Base-by-base conservation (phyloP, 2,113 vertebrate species). In the Plecturocebus donacophilus region DNA sequence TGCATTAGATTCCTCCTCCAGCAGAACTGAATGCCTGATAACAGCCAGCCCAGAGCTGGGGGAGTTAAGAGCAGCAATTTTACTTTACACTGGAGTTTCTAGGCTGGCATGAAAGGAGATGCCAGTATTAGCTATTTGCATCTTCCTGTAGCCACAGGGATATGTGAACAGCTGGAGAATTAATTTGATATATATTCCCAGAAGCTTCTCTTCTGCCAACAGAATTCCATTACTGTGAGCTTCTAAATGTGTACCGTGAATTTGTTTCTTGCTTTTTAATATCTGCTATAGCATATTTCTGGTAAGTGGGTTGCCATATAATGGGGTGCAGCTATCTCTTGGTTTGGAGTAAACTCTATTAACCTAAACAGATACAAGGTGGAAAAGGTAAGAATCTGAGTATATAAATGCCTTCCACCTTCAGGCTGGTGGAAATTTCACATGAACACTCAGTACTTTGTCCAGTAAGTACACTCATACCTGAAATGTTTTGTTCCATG, bases 141-240 rank as follows among this genome's bases (percentile, higher is more conserved):
- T 97, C 96, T 97, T 91, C 76, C 96, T 42, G 9, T 97, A 97
- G 97, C 96, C 94, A 95, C 96, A 94, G 93, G 97, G 96, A 95
- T 95, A 93, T 95, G 91, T 96, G 97, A 97, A 97, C 97, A 98
- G 97, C 97, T 97, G 97, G 97, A 97, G 97, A 97, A 97, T 98
- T 97, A 97, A 97, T 98, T 97, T 97, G 97, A 97, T 97, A 90
- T 95, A 97, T 98, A 97, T 95, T 97, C 97, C 97, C 97, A 95
- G 97, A 94, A 97, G 96, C 94, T 66, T 95, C 92, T 95, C 83
- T 30, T 95, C 96, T 95, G 97, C 97, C 96, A 98, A 90, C 95
- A 97, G 97, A 97, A 98, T 98, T 97, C 97, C 93, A 97, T 97
- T 97, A 97, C 96, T 87, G 47, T 81, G 96, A 91, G 95, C 87